These are phyloP conservation scores for Latrodectus geometricus DNA, from an alignment of 1,140 invertebrate species.

Conservation along the genomic window DNA sequence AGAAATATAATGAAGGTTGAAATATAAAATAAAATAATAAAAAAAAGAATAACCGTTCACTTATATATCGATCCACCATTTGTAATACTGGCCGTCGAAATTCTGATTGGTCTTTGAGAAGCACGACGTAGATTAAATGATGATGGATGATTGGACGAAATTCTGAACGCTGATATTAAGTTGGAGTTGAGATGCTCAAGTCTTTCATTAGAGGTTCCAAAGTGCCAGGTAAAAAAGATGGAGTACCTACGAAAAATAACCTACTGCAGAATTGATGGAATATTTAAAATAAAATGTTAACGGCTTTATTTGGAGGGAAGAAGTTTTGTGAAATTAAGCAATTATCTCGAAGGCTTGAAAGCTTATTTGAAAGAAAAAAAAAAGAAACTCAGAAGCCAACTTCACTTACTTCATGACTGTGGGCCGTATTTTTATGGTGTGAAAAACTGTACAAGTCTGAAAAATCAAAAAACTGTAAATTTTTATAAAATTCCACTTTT, in stretches of 20 bases:
- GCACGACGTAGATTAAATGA: conserved; percentile 58
- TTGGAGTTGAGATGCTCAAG: conserved; percentile 46
- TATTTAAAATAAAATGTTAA: conserved; percentile 57
- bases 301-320: conserved; percentile 41
- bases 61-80: conserved; percentile 50
- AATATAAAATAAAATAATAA: conserved; percentile 24
- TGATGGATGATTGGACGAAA: conserved; percentile 56
- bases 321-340: conserved; percentile 48
- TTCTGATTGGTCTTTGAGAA: conserved; percentile 48
- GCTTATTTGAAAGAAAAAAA: not conserved
- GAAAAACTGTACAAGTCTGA: too few species aligned
- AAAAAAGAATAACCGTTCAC: not conserved
- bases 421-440: too few species aligned
- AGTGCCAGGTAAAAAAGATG: conserved; percentile 49
- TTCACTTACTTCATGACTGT: too few species aligned
- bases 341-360: conserved; percentile 27
- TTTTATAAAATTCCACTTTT: too few species aligned
- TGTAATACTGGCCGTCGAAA: conserved; percentile 49
- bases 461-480: too few species aligned
- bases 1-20: conserved; percentile 19
- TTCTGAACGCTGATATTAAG: conserved; percentile 54
- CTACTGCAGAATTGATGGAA: conserved; percentile 43
- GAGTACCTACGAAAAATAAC: conserved; percentile 47
- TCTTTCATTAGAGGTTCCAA: conserved; percentile 47
- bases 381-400: too few species aligned